These are phyloP conservation scores for Entomobrya proxima DNA, from an alignment of 2,888 invertebrate species.

Conservation along the genomic window DNA sequence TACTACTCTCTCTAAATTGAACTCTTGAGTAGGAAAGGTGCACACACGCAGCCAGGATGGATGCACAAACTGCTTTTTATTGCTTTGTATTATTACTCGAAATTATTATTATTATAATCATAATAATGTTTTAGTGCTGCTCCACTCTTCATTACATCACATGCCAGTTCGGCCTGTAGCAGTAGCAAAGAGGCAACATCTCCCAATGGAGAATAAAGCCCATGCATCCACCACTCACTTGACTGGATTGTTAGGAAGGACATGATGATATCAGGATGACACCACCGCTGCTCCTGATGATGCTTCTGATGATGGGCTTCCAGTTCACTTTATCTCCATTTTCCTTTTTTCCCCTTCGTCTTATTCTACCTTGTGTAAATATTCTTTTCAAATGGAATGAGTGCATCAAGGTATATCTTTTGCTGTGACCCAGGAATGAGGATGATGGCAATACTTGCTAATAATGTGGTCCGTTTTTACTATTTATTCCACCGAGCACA, in stretches of 20 bases:
- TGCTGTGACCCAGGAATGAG: not conserved
- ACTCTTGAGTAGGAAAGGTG: not conserved
- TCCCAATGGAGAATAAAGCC: not conserved
- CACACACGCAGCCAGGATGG: conserved; percentile 26
- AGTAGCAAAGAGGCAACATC: not conserved
- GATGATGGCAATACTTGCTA: conserved; percentile 20
- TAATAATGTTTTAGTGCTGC: conserved; percentile 43
- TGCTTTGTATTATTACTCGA: conserved; percentile 54
- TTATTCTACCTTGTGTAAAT: not conserved
- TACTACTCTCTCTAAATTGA: conserved; percentile 34
- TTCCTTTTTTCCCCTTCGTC: conserved; percentile 15
- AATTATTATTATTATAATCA: conserved; percentile 36
- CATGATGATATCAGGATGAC: conserved; percentile 43
- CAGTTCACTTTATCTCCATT: conserved; percentile 61
- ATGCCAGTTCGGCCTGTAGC: conserved; percentile 1
- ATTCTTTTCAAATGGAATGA: not conserved
- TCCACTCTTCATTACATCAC: conserved; percentile 20
- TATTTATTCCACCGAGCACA: conserved; percentile 44
- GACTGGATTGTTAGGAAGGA: conserved; percentile 24
- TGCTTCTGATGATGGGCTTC: conserved; percentile 50
- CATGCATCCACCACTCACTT: not conserved
- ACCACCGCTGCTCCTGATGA: conserved; percentile 25
- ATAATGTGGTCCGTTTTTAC: not conserved
- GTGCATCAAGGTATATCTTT: not conserved
- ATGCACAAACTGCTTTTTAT: conserved; percentile 68